A percentile compares a stretch with the other conserved stretches of the same genome.
Evolutionary conservation across 35 echinoderm and acorn worm species (phyloP).

Genomic region (Ophioderma brevispina): DNA sequence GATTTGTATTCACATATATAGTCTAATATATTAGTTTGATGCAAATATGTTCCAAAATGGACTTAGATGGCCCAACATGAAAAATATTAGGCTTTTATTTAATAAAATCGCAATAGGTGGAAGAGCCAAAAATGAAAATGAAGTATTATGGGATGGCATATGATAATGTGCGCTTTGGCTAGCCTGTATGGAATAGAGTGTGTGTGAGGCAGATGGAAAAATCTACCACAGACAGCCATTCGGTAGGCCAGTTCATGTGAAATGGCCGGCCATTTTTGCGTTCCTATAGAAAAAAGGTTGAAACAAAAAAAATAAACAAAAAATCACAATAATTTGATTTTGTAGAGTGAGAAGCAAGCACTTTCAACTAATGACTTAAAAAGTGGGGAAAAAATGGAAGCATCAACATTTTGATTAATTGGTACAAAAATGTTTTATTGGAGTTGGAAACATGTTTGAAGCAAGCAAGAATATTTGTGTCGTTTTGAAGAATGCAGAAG

Average conservation of each 20-base stretch:
- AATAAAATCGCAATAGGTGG: constrained; percentile 18
- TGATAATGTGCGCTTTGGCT: constrained; percentile 3
- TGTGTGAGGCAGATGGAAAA: background rate
- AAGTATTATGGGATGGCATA: constrained; percentile 81
- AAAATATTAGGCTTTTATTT: background rate
- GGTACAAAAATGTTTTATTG: no score
- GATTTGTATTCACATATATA: background rate
- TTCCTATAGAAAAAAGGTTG: no score
- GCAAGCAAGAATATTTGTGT: no score
- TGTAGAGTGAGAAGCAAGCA: no score
- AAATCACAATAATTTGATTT: no score
- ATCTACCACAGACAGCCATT: background rate
- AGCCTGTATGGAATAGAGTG: no score
- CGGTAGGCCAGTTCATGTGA: background rate
- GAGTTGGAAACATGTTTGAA: no score
- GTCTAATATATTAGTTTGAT: background rate
- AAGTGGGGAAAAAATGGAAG: no score
- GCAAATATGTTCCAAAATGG: background rate
- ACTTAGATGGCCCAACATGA: background rate
- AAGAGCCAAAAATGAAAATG: constrained; percentile 60
- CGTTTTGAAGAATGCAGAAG: no score
- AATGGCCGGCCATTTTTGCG: background rate
- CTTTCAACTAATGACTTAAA: no score
- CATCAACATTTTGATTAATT: no score
- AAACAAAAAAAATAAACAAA: no score